Percentiles rank a stretch among this genome's conserved stretches.
Conservation (phyloP, 1,140 invertebrate genomes). For the Periplaneta americana region DNA sequence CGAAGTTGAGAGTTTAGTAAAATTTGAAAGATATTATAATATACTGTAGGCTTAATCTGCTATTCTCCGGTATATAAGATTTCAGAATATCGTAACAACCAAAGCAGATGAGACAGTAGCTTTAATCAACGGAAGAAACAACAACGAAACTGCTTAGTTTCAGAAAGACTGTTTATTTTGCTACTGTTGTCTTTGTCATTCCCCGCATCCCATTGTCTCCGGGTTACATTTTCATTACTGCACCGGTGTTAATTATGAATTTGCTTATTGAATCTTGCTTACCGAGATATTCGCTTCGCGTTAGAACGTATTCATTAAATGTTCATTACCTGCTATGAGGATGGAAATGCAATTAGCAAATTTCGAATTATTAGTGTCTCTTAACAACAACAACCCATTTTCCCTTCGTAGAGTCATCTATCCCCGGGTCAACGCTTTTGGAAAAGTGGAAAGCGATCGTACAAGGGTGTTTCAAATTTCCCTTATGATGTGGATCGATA, state of each 20-base stretch:
- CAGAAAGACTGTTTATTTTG: no score
- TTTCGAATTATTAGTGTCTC: not conserved
- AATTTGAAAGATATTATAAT: no score
- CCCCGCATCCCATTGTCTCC: no score
- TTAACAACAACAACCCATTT: not conserved
- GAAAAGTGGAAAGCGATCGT: not conserved
- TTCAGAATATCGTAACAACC: no score
- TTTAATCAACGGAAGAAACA: no score
- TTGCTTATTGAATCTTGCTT: not conserved
- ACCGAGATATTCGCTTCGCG: not conserved
- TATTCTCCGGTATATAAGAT: no score
- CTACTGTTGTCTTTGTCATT: not conserved
- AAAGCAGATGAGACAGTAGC: no score
- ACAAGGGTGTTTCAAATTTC: not conserved
- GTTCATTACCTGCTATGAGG: not conserved
- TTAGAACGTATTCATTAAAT: not conserved
- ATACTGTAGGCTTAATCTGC: no score
- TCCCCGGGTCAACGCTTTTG: not conserved
- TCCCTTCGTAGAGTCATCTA: not conserved
- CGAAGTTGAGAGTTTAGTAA: no score
- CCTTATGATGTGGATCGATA: not conserved
- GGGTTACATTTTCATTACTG: not conserved
- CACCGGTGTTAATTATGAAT: not conserved
- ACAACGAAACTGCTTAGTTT: no score
- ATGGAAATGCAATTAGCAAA: not conserved